phyloP scores from a whole-genome alignment of 2,113 vertebrate species.

The Triplophysa dalaica region DNA sequence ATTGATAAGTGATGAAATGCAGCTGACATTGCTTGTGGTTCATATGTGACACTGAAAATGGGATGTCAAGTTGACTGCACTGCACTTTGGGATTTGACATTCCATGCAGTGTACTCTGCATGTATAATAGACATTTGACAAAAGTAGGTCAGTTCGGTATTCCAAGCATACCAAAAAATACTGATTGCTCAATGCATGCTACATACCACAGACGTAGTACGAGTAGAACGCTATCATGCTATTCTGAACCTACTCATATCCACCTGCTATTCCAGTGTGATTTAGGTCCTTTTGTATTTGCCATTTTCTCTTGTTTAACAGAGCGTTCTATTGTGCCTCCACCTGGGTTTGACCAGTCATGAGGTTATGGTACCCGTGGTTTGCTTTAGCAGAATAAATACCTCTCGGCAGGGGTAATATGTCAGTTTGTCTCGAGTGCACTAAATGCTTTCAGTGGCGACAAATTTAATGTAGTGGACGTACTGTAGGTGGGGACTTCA shows the following conservation, averaged over 20 bases:
- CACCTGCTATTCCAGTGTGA: neutral
- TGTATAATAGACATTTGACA: too few relatives aligned
- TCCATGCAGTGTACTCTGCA: too few relatives aligned
- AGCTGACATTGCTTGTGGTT: too few relatives aligned
- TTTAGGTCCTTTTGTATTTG: neutral
- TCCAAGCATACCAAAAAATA: too few relatives aligned
- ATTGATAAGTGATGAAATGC: too few relatives aligned
- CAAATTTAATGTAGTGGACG: neutral
- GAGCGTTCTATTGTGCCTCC: neutral
- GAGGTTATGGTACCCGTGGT: constrained; percentile 55
- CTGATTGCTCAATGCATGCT: too few relatives aligned
- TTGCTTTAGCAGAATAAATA: constrained; percentile 52
- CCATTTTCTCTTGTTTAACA: neutral
- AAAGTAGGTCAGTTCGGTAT: too few relatives aligned
- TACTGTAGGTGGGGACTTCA: constrained; percentile 53
- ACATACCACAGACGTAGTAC: too few relatives aligned
- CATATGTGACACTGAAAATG: too few relatives aligned
- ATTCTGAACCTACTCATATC: neutral
- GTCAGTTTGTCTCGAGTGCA: constrained; percentile 55
- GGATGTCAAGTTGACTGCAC: too few relatives aligned
- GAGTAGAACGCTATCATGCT: too few relatives aligned
- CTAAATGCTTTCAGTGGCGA: constrained; percentile 19
- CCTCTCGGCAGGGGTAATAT: constrained; percentile 55
- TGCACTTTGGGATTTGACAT: too few relatives aligned
- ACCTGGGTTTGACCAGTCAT: constrained; percentile 35